These are phyloP conservation scores for Gymnocypris eckloni DNA, from an alignment of 2,797 vertebrate species.

Conservation along the genomic window DNA sequence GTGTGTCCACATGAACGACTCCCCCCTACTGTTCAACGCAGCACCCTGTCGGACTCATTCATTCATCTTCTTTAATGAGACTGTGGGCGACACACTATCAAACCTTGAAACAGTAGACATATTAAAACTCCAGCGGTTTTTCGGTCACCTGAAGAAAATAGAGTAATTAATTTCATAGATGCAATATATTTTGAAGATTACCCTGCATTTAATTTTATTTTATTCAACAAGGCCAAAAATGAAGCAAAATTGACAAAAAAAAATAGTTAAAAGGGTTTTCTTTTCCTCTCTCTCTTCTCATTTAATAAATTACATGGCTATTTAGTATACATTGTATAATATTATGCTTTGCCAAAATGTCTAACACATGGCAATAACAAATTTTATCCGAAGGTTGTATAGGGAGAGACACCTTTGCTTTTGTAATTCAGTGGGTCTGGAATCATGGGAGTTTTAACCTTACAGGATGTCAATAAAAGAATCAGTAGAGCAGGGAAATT, in stretches of 20 bases:
- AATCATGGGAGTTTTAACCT: constrained; percentile 25
- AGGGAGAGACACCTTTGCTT: background rate
- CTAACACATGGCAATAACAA: background rate
- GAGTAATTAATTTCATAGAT: background rate
- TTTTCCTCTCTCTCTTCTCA: no score
- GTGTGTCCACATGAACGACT: background rate
- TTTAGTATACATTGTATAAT: background rate
- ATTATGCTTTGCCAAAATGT: background rate
- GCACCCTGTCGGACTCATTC: constrained; percentile 4
- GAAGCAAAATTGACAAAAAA: background rate
- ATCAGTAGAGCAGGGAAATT: constrained; percentile 16
- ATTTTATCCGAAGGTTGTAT: constrained; percentile 6
- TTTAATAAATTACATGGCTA: background rate
- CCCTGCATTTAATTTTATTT: background rate
- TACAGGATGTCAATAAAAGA: constrained; percentile 27
- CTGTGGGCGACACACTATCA: constrained; percentile 10
- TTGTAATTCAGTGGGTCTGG: constrained; percentile 2
- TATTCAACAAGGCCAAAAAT: background rate
- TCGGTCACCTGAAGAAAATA: background rate
- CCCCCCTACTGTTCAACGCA: background rate
- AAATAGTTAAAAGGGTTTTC: background rate
- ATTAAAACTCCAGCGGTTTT: constrained; percentile 20
- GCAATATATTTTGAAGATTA: background rate
- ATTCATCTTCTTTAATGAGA: constrained; percentile 31
- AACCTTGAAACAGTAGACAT: background rate